These are phyloP conservation scores for Drosophila persimilis DNA, from an alignment of 1,140 invertebrate genomes.

Conservation along the genomic window DNA sequence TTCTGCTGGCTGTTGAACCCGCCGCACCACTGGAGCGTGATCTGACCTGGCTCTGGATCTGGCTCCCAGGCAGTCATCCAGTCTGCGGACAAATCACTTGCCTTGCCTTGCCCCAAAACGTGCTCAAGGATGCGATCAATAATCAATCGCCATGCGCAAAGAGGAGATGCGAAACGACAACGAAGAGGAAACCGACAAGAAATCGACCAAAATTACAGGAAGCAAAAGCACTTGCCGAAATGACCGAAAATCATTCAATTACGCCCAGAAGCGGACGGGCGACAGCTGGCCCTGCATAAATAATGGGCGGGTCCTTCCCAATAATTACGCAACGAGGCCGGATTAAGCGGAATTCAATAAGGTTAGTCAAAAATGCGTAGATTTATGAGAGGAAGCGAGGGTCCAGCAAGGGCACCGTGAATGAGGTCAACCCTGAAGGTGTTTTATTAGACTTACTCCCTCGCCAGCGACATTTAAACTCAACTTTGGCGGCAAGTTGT, in stretches of 20 bases:
- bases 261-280: slow-evolving; percentile 33
- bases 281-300: slow-evolving; percentile 46
- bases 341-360: slow-evolving; percentile 21
- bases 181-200: slow-evolving; percentile 14
- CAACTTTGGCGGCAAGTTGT: slow-evolving; percentile 7
- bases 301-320: slow-evolving; percentile 26
- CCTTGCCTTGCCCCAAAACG: slow-evolving; percentile 17
- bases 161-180: slow-evolving; percentile 7
- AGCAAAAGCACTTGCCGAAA: slow-evolving; percentile 73
- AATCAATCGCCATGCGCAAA: slow-evolving; percentile 62
- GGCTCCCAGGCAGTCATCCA: too few relatives aligned
- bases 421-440: slow-evolving; percentile 42
- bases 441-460: background rate
- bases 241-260: slow-evolving; percentile 77
- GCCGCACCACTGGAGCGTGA: slow-evolving; percentile 53
- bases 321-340: slow-evolving; percentile 39
- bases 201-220: slow-evolving; percentile 76
- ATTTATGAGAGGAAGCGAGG: slow-evolving; percentile 52
- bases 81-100: slow-evolving; percentile 22
- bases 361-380: slow-evolving; percentile 25
- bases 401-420: slow-evolving; percentile 30
- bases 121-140: slow-evolving; percentile 48
- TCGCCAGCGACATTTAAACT: slow-evolving; percentile 7
- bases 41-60: slow-evolving; percentile 27
- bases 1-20: slow-evolving; percentile 67